Percentiles rank a stretch among this genome's conserved stretches.
These are phyloP conservation scores for Pogonophryne albipinna DNA, from an alignment of 2,797 vertebrate species.

Conservation along the genomic window DNA sequence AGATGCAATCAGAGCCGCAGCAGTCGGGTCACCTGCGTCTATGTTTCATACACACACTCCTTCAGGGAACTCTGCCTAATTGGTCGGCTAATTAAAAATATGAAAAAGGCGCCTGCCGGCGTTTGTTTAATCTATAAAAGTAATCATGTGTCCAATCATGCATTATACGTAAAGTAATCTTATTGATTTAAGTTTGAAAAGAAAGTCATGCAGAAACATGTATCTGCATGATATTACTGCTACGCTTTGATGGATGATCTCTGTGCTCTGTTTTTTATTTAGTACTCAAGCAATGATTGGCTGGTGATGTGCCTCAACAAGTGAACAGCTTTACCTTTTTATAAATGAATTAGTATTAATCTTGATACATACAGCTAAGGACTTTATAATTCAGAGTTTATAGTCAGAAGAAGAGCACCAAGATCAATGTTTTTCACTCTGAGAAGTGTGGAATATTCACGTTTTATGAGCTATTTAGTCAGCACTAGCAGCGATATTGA, in stretches of 20 bases:
- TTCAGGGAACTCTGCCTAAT: conserved; percentile 73
- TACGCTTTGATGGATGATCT: conserved; percentile 54
- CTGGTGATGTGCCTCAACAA: conserved; percentile 26
- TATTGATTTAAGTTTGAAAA: conserved; percentile 62
- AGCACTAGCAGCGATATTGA: conserved; percentile 45
- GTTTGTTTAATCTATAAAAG: conserved; percentile 69
- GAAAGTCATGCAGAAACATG: conserved; percentile 38
- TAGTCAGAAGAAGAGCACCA: neutral
- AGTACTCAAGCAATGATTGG: neutral
- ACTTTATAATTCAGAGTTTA: neutral
- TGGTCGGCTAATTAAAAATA: conserved; percentile 79
- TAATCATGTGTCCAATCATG: conserved; percentile 69
- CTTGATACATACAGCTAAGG: conserved; percentile 26
- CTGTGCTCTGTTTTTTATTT: conserved; percentile 19
- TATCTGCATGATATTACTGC: conserved; percentile 16
- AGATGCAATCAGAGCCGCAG: conserved; percentile 39
- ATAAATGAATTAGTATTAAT: conserved; percentile 26
- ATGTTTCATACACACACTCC: conserved; percentile 38
- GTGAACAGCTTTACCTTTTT: conserved; percentile 22
- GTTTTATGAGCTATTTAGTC: conserved; percentile 35
- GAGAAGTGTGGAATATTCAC: neutral
- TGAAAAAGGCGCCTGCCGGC: conserved; percentile 60
- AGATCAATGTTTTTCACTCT: conserved; percentile 1
- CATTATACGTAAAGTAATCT: conserved; percentile 60
- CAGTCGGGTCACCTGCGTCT: conserved; percentile 57